phyloP scores from a whole-genome alignment of 2,888 invertebrate genomes.

The Cheilosia grossa region DNA sequence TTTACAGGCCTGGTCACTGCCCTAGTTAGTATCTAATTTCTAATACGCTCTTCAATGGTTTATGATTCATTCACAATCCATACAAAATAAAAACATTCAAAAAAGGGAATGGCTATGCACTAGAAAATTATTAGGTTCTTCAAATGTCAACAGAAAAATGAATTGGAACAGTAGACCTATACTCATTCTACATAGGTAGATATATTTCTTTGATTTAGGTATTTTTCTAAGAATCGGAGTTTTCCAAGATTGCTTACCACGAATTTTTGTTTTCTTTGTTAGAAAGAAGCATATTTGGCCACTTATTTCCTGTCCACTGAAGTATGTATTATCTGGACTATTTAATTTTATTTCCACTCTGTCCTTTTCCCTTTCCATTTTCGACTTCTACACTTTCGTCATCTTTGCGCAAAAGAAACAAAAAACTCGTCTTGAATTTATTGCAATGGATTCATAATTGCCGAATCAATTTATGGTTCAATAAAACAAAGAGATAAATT shows the following conservation, averaged over 20 bases:
- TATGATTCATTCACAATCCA: conserved; percentile 70
- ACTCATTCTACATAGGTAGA: background rate
- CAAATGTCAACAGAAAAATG: conserved; percentile 51
- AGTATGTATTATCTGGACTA: conserved; percentile 81
- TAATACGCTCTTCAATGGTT: background rate
- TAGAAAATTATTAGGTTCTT: conserved; percentile 21
- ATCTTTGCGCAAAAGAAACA: conserved; percentile 38
- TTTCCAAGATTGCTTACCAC: conserved; percentile 78
- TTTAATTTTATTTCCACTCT: conserved; percentile 82
- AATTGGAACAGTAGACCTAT: conserved; percentile 7
- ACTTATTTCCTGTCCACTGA: conserved; percentile 81
- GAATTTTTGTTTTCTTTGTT: conserved; percentile 82
- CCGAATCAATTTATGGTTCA: conserved; percentile 12
- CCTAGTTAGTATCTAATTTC: too few species aligned
- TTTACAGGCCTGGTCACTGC: too few species aligned
- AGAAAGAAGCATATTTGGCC: conserved; percentile 82
- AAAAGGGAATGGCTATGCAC: conserved; percentile 28
- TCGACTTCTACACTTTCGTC: conserved; percentile 59
- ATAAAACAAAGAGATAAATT: conserved; percentile 46
- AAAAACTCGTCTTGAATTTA: background rate
- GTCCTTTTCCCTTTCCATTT: conserved; percentile 77
- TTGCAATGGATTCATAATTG: conserved; percentile 52
- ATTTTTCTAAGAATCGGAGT: background rate
- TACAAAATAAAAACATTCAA: conserved; percentile 65
- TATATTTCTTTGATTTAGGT: background rate